Conservation (phyloP, 2,888 invertebrate species). For the Cancer borealis region DNA sequence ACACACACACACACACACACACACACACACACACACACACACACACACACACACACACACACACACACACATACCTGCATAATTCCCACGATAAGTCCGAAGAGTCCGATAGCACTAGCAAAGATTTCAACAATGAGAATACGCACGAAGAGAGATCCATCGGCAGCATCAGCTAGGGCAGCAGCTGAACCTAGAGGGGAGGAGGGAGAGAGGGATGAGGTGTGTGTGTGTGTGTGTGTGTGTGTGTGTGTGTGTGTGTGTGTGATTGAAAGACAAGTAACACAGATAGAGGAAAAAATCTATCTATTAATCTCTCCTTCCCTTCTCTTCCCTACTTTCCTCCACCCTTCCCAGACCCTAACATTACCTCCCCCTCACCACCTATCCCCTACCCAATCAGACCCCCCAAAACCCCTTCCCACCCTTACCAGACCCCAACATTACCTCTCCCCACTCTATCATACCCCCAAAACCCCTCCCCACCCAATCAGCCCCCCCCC, state of each 20-base stretch:
- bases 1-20: background rate
- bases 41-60: slow-evolving; percentile 14
- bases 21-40: background rate
- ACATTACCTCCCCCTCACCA: background rate
- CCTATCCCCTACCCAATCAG: background rate
- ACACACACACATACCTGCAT: slow-evolving; percentile 85
- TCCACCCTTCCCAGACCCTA: background rate
- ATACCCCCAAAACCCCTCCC: background rate
- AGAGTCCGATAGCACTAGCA: slow-evolving; percentile 98
- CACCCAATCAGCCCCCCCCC: background rate
- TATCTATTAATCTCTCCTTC: background rate
- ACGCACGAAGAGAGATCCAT: slow-evolving; percentile 96
- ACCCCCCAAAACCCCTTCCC: background rate
- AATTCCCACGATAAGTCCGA: slow-evolving; percentile 98
- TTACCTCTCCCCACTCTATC: background rate
- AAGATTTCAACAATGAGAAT: slow-evolving; percentile 99
- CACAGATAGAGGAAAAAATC: background rate
- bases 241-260: background rate
- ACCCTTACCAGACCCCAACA: background rate
- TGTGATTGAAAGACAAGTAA: too few species aligned
- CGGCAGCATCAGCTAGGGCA: slow-evolving; percentile 98
- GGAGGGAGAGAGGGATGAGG: background rate
- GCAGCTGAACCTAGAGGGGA: slow-evolving; percentile 88
- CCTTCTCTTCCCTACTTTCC: background rate
- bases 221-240: background rate